Conservation (phyloP, 2,888 invertebrate genomes). For the Nomada hirtipes region DNA sequence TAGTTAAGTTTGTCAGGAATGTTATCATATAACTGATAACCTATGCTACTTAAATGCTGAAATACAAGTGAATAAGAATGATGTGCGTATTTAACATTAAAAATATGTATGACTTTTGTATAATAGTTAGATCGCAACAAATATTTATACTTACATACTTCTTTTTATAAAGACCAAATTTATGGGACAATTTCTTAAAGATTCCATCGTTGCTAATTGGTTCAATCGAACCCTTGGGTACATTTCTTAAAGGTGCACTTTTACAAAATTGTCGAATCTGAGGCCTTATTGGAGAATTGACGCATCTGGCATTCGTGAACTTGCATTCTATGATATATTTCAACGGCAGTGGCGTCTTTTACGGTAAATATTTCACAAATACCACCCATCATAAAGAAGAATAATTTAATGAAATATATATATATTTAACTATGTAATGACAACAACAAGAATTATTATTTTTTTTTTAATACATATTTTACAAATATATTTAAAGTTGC, state of each 20-base stretch:
- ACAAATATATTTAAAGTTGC: too few relatives aligned
- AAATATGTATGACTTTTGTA: neutral
- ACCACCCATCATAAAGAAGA: neutral
- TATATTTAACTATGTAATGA: neutral
- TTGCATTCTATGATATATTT: constrained; percentile 22
- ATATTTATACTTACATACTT: constrained; percentile 40
- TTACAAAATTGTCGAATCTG: constrained; percentile 6
- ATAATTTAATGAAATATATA: constrained; percentile 4
- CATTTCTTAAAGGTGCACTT: neutral
- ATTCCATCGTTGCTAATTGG: neutral
- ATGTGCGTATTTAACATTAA: neutral
- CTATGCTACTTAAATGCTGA: constrained; percentile 44
- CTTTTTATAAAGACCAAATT: neutral
- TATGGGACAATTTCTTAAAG: constrained; percentile 13
- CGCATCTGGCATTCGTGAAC: neutral
- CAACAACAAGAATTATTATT: neutral
- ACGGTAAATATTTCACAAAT: neutral
- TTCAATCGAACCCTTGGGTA: neutral
- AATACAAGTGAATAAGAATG: constrained; percentile 21
- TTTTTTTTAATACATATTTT: neutral
- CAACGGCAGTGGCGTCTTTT: constrained; percentile 14
- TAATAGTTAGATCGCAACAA: neutral
- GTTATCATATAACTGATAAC: constrained; percentile 87
- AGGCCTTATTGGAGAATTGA: neutral
- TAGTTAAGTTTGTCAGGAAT: constrained; percentile 90